Evolutionary conservation across 1,140 invertebrate genomes (phyloP).

Genomic region (Anoplolepis gracilipes): DNA sequence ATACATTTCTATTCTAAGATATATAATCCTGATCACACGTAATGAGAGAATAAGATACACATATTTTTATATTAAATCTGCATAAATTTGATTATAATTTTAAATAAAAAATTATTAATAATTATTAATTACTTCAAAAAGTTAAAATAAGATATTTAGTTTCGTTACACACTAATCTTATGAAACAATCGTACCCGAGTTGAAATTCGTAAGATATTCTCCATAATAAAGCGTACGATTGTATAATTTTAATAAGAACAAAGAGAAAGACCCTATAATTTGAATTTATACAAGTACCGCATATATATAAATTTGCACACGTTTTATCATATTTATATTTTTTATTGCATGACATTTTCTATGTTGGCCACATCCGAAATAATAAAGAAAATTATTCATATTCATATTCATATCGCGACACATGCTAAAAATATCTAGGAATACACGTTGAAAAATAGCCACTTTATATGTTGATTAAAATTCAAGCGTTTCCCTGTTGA

Average conservation of each 20-base stretch:
- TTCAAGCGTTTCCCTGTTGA: constrained; percentile 54
- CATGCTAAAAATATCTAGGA: constrained; percentile 49
- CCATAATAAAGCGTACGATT: constrained; percentile 52
- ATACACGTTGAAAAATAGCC: constrained; percentile 59
- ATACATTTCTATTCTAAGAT: background rate
- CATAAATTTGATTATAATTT: background rate
- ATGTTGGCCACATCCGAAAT: background rate
- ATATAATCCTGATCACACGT: background rate
- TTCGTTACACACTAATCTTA: constrained; percentile 64
- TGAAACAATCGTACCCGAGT: constrained; percentile 69
- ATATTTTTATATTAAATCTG: background rate
- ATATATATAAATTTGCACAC: background rate
- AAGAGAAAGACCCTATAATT: background rate
- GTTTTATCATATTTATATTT: constrained; percentile 39
- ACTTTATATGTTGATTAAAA: constrained; percentile 64
- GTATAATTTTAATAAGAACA: background rate
- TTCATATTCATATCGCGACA: constrained; percentile 54
- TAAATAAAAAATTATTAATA: no score
- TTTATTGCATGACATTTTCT: background rate
- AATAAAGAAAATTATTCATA: constrained; percentile 60
- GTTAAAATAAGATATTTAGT: constrained; percentile 74
- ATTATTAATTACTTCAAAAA: constrained; percentile 58
- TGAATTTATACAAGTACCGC: constrained; percentile 10
- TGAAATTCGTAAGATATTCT: constrained; percentile 61
- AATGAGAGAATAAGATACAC: background rate